phyloP scores from a whole-genome alignment of 2,888 invertebrate genomes.

The Ceraclea dissimilis region DNA sequence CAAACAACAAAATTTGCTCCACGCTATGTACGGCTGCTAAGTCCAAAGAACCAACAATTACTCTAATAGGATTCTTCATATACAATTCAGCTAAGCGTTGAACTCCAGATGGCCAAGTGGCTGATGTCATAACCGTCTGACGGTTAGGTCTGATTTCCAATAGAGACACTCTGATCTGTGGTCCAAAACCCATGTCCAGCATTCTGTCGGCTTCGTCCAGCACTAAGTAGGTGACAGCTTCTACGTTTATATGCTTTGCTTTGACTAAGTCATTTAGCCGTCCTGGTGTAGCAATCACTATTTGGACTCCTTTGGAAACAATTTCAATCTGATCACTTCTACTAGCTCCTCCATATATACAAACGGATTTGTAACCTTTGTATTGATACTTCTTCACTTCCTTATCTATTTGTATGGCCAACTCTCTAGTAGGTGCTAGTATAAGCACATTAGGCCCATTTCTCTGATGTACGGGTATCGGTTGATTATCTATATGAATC shows the following conservation, averaged over 20 bases:
- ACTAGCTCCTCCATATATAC: conserved; percentile 87
- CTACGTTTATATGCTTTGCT: conserved; percentile 63
- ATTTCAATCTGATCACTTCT: conserved; percentile 69
- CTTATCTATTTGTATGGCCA: conserved; percentile 87
- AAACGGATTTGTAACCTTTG: conserved; percentile 78
- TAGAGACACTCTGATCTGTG: conserved; percentile 77
- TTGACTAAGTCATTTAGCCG: conserved; percentile 81
- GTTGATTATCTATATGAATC: conserved; percentile 86
- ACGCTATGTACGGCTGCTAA: conserved; percentile 86
- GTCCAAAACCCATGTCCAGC: conserved; percentile 83
- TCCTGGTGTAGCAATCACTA: conserved; percentile 93
- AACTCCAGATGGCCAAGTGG: conserved; percentile 91
- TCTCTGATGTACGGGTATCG: conserved; percentile 60
- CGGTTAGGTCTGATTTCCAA: conserved; percentile 78
- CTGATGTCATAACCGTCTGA: conserved; percentile 95
- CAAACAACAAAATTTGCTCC: conserved; percentile 67
- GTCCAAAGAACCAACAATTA: conserved; percentile 82
- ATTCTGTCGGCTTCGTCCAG: conserved; percentile 89
- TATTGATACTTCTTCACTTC: conserved; percentile 88
- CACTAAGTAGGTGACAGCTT: conserved; percentile 77
- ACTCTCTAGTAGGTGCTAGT: conserved; percentile 87
- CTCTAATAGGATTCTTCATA: conserved; percentile 84
- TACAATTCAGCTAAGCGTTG: conserved; percentile 77
- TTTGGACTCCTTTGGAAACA: conserved; percentile 77
- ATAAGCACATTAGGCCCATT: conserved; percentile 81